Base-by-base conservation (phyloP, 2,113 vertebrate species). In the rabbit (Oryctolagus cuniculus) region DNA sequence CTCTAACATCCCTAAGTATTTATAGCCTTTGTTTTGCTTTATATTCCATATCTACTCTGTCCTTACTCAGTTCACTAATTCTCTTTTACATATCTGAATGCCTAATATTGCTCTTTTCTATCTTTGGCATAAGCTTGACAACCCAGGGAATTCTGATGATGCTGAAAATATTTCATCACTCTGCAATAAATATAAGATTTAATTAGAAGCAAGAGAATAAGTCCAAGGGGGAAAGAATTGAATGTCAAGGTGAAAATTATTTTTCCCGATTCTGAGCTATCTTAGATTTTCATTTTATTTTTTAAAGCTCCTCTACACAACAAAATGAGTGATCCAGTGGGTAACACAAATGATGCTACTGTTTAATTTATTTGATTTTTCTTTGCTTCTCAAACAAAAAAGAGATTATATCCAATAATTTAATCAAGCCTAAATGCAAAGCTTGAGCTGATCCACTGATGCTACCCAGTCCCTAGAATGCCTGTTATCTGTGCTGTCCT, bases 121-220 rank as follows among this genome's bases (percentile, higher is more conserved):
- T 77, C 87, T 92, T 87, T 87, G 64, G 17, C 78, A 55, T 83
- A 84, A 80, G 74, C 51, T 92, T 84, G 87, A 89, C 31, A 92
- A 96, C 13, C 80, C 19, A 58, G 34, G 61, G 27, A 89, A 93
- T 96, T 96, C 72, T 91, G 53, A 89, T 77, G 55, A 58, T 89
- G 67, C 19, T 85, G n/a, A 93, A 93, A 91, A 94, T 75, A 95
- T 92, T 96, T 75, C 2, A 70, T 77, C 34, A 87, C 49, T 90
- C 78, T 95, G 73, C 91, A 63, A 97, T 93, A 97, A 96, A 92
- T 80, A 53, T 49, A 49, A 66, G 11, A 93, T 96, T 92, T 92
- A 96, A 96, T 92, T 93, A 92, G 95, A 90, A 93, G 11, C 69
- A 44, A 79, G 64, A 93, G 63, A 95, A 21, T 81, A 95, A 51